A percentile compares a stretch with the other conserved stretches of the same genome.
Conservation (phyloP, 2,113 vertebrate genomes). For the Callospermophilus lateralis region DNA sequence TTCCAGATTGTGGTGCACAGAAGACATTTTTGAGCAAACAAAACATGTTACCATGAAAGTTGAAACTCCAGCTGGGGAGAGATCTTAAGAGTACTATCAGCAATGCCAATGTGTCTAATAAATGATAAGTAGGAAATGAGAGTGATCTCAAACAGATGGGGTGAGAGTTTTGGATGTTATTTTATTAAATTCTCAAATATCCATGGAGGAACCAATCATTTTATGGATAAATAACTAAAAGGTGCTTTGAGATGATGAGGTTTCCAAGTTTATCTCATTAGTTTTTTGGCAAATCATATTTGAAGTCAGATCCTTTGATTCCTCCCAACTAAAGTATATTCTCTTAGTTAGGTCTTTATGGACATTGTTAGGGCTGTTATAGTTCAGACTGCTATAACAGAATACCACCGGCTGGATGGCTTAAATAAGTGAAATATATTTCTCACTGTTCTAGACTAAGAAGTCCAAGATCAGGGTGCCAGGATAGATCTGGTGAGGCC, state of each 20-base stretch:
- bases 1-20: neutral
- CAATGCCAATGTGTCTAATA: neutral
- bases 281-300: neutral
- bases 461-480: neutral
- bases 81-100: neutral
- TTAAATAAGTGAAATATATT: neutral
- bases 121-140: neutral
- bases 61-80: constrained; percentile 1
- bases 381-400: neutral
- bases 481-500: neutral
- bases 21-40: neutral
- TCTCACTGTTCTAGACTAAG: neutral
- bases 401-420: neutral
- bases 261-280: neutral
- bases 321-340: neutral
- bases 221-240: constrained; percentile 8
- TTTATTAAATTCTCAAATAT: constrained; percentile 56
- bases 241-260: neutral
- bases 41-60: neutral
- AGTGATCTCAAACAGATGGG: neutral
- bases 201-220: neutral
- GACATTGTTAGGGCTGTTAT: neutral
- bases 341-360: neutral
- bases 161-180: neutral
- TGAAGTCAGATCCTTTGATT: neutral